Evolutionary conservation across 1,140 invertebrate genomes (phyloP), one percentile per base, ranked within the genome.

Genomic region (Papilio dardanus): DNA sequence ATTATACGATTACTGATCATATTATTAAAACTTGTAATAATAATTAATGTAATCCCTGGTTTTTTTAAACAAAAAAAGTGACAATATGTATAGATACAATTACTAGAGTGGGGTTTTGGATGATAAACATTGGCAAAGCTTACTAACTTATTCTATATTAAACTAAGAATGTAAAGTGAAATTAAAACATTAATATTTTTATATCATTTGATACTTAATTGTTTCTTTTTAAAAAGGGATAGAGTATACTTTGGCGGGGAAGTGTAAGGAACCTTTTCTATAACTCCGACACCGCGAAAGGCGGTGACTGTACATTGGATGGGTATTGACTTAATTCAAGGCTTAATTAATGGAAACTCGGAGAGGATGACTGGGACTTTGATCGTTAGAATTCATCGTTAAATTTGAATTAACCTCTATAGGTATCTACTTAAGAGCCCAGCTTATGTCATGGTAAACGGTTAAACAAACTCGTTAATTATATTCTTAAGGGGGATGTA

Each of bases 281-380:
- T 37, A 37, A 37, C 35, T 37, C 0, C 1, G n/a, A 46, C 42
- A 46, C 42, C n/a, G 42, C n/a, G 16, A 46, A 46, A 1, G 42
- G 8, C n/a, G 16, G 16, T n/a, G 42, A 46, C 42, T 46, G 42
- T 46, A 46, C 42, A 46, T 46, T 46, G 16, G 16, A 46, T 19
- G 1, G 42, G 54, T 62, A 62, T 62, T 62, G 54, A 28, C 21
- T 62, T 28, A 62, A 28, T 62, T 62, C 54, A 62, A 62, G 24
- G 21, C 24, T 62, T 28, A 62, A 62, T 62, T 3, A 62, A 62
- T 12, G 21, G 54, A 62, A 28, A 62, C 54, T 62, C 30, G 3
- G 54, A 62, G 24, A 28, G 54, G 54, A 28, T 28, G 54, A 62
- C 21, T 62, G 24, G 54, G 54, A 62, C 24, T 62, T 62, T 62